Percentiles rank a stretch among this genome's conserved stretches.
Conservation (phyloP, 2,113 vertebrate genomes). For the Pristiophorus japonicus region DNA sequence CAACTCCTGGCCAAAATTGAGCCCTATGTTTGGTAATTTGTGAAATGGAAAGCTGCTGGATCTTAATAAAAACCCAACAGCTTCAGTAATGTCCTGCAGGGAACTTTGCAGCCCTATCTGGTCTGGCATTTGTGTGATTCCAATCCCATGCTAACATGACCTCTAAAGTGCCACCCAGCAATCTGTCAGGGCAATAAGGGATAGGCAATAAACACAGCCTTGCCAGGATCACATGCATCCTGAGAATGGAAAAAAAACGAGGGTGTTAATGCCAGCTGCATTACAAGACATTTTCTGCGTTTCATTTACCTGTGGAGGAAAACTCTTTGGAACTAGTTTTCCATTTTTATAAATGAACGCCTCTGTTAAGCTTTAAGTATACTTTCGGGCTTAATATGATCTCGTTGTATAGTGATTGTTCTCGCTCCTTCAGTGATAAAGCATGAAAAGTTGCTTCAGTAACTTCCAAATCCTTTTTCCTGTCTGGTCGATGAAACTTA, state of each 20-base stretch:
- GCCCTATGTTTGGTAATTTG: background rate
- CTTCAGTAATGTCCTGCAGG: background rate
- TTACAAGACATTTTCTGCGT: background rate
- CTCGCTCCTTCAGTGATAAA: background rate
- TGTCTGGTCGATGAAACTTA: too few species aligned
- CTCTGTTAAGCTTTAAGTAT: background rate
- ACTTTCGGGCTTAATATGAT: background rate
- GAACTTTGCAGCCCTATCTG: background rate
- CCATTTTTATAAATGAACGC: background rate
- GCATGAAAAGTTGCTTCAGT: background rate
- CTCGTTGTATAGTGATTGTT: background rate
- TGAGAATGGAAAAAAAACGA: background rate
- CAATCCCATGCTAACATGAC: background rate
- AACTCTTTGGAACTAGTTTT: background rate
- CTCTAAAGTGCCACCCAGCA: background rate
- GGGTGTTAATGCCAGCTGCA: too few species aligned
- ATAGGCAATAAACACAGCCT: background rate
- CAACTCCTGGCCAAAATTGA: too few species aligned
- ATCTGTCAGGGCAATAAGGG: background rate
- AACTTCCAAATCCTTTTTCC: too few species aligned
- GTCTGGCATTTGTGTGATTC: background rate
- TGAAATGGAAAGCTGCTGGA: background rate
- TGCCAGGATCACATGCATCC: background rate
- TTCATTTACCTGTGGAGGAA: background rate
- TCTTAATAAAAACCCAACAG: background rate